Conservation (phyloP, 2,113 vertebrate species). For the Poeciliopsis prolifica region DNA sequence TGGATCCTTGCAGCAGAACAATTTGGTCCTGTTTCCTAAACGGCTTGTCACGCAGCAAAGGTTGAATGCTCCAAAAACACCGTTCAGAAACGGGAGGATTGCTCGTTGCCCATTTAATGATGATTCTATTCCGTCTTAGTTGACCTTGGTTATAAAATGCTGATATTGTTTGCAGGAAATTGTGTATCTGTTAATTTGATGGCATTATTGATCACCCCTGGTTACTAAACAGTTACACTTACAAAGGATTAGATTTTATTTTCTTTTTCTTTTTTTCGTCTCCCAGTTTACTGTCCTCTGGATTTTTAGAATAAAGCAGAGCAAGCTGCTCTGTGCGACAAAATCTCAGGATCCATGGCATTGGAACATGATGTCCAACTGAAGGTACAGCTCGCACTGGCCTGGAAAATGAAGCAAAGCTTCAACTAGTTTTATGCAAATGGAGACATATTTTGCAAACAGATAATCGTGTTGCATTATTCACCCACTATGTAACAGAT, state of each 20-base stretch:
- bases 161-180: neutral
- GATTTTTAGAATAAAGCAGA: constrained; percentile 31
- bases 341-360: constrained; percentile 17
- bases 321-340: constrained; percentile 22
- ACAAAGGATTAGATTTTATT: constrained; percentile 31
- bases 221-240: constrained; percentile 51
- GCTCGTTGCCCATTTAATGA: constrained; percentile 9
- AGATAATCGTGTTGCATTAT: neutral
- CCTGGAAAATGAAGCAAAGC: neutral
- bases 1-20: constrained; percentile 40
- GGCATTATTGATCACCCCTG: constrained; percentile 30
- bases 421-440: constrained; percentile 5
- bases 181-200: neutral
- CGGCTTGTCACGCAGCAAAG: constrained; percentile 8
- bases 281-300: constrained; percentile 27
- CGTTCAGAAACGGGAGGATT: neutral
- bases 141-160: constrained; percentile 28
- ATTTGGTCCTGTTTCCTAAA: constrained; percentile 19
- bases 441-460: neutral
- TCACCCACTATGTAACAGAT: too few relatives aligned
- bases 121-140: neutral
- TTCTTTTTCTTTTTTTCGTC: neutral
- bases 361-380: constrained; percentile 26
- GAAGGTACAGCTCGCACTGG: neutral
- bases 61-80: constrained; percentile 4